Evolutionary conservation across 1,140 invertebrate species (phyloP).

Genomic region (Drosophila novamexicana): DNA sequence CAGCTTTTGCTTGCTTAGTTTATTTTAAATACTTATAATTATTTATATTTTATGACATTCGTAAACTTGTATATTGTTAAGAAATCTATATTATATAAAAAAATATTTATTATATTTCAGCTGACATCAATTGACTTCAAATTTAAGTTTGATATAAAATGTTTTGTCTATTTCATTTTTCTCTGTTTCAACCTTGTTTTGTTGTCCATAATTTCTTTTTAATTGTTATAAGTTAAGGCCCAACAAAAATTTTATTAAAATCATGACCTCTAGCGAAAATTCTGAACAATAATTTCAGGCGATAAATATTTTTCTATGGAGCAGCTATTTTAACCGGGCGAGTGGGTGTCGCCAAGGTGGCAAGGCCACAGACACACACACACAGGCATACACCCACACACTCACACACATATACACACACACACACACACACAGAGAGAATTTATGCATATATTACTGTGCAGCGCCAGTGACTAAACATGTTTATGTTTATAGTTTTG

Average conservation of each 20-base stretch:
- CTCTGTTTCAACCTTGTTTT: not conserved
- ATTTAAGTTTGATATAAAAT: not conserved
- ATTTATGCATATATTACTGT: conserved; percentile 35
- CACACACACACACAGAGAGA: not conserved
- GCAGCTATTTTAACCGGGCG: conserved; percentile 31
- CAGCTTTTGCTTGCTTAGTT: not conserved
- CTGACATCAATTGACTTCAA: not conserved
- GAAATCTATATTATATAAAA: not conserved
- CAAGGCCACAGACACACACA: conserved; percentile 61
- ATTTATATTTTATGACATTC: not conserved
- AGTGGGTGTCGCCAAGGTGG: conserved; percentile 68
- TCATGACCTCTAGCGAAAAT: conserved; percentile 20
- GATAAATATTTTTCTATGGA: conserved; percentile 22
- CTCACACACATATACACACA: not conserved
- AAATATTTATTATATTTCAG: not conserved
- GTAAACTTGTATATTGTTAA: not conserved
- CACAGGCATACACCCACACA: conserved; percentile 11
- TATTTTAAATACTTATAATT: not conserved
- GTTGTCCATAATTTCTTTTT: conserved; percentile 16
- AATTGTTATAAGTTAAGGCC: conserved; percentile 9
- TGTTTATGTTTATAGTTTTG: conserved; percentile 60
- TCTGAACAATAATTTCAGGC: conserved; percentile 24
- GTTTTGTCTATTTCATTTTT: not conserved
- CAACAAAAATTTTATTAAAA: conserved; percentile 7
- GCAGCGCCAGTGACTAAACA: conserved; percentile 47